Percentiles rank a stretch among this genome's conserved stretches.
Conservation (phyloP, 2,888 invertebrate species). For the Metacarcinus magister region DNA sequence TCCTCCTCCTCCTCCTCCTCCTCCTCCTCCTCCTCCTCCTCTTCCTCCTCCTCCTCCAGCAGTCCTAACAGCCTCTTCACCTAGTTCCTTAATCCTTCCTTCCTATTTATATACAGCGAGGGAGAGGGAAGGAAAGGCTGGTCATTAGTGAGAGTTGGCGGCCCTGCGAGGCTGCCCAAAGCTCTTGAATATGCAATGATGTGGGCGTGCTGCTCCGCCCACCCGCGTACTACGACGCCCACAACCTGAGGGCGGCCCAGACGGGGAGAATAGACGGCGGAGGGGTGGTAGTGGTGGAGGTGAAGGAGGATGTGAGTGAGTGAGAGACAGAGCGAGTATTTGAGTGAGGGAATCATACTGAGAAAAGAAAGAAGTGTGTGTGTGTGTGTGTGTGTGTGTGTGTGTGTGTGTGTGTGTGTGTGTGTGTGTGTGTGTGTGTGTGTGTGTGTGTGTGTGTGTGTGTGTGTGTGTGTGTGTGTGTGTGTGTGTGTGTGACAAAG, state of each 20-base stretch:
- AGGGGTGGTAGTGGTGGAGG: not conserved
- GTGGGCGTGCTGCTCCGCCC: slow-evolving; percentile 72
- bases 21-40: not conserved
- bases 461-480: too few relatives aligned
- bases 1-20: not conserved
- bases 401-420: not conserved
- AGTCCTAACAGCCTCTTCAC: not conserved
- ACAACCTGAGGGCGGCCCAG: slow-evolving; percentile 44
- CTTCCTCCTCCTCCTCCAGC: not conserved
- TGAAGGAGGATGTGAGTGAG: not conserved
- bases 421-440: too few relatives aligned
- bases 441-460: too few relatives aligned
- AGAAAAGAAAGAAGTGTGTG: not conserved
- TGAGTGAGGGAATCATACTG: too few relatives aligned
- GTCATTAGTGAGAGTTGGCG: slow-evolving; percentile 52
- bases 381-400: not conserved
- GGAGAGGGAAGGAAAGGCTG: not conserved
- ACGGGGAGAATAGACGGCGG: not conserved
- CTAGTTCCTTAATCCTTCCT: not conserved
- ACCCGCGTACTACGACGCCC: slow-evolving; percentile 66
- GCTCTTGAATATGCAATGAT: slow-evolving; percentile 72
- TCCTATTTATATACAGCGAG: not conserved
- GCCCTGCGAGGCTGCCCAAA: slow-evolving; percentile 34
- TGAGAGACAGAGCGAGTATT: not conserved
- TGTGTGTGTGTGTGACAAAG: too few relatives aligned